Base-by-base conservation (phyloP, 2,113 vertebrate genomes). In the Stegostoma tigrinum region DNA sequence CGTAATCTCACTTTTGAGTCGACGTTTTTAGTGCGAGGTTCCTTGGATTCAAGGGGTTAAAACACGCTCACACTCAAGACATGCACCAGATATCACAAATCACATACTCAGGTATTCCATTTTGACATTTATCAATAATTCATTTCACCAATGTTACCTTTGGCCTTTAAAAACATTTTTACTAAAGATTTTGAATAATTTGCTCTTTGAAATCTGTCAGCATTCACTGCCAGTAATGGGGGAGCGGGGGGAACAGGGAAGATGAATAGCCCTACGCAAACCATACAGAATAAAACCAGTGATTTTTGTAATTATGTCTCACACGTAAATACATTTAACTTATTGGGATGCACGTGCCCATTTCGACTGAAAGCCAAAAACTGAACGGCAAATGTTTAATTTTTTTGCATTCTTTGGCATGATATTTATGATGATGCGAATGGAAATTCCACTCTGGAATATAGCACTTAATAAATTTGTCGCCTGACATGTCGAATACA, bases 401-500 rank as follows among this genome's bases (percentile, higher is more conserved):
- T 67, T 42, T 48, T 66, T 94, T 70, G 38, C 8, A 34, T 72
- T 95, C 42, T 21, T 52, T 72, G 67, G 68, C 68, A 34, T 48
- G 10, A 48, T 7, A 8, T 23, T 94, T 61, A 52, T n/a, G 61
- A 34, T 90, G 87, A 90, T 61, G 52, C 23, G 87, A 72, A 95
- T 95, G 93, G n/a, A 95, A 93, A 93, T 67, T 93, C 55, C 34
- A 90, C 68, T 34, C 66, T 68, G 66, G 38, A 94, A 94, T 94
- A 67, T 45, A 94, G 64, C 91, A 94, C 64, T 94, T 42, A 5
- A 94, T 94, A 94, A 67, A 94, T 94, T 38, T 94, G n/a, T 67
- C 90, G n/a, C 30, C 64, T 45, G 68, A 52, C 24, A 66, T 52
- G 67, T 52, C 38, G 23, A 68, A 42, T 7, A 42, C n/a, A 67